Evolutionary conservation across 2,797 vertebrate species (phyloP), one percentile per base, ranked within the genome.

Genomic region (Chlorospingus flavigularis): DNA sequence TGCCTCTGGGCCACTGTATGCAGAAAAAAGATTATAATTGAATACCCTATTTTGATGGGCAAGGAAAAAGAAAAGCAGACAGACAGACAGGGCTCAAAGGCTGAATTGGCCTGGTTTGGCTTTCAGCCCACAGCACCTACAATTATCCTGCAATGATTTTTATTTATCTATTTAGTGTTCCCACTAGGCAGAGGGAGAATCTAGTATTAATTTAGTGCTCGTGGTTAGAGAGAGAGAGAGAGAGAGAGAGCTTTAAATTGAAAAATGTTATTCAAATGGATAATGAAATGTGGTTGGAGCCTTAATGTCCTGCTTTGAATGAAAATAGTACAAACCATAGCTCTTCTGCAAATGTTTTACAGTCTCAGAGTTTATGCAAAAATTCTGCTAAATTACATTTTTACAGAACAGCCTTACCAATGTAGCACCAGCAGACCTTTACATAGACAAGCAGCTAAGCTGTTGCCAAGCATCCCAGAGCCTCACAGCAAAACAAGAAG

Each of bases 151-250:
- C 82, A 92, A 93, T 95, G 90, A 95, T 96, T 98, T 97, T 97
- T 98, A 97, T 97, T 98, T 96, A 97, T 97, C 97, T 97, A 91
- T 96, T 97, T 97, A 96, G 90, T 96, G 90, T 77, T 97, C 95
- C 91, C 96, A 97, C 86, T 94, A 95, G 82, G 93, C 92, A 93
- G 74, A 85, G 79, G 83, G 75, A 85, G 77, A 96, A 95, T 93
- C 84, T 92, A 93, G 94, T 95, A 93, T 96, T 97, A 97, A 97
- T 97, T 96, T 97, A 94, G 89, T 62, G 87, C 94, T 97, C 88
- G 4, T 95, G 93, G 91, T 96, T 96, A 97, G 89, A 94, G 78
- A 97, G 89, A 94, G 35, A 35, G 35, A 94, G 35, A 35, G 35
- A 35, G 35, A 35, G 77, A 97, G 95, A 88, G 86, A 83, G 83